Evolutionary conservation across 53 echinoderm and acorn worm species (phyloP), one percentile per base, ranked within the genome.

Genomic region (Paelopatides confundens): DNA sequence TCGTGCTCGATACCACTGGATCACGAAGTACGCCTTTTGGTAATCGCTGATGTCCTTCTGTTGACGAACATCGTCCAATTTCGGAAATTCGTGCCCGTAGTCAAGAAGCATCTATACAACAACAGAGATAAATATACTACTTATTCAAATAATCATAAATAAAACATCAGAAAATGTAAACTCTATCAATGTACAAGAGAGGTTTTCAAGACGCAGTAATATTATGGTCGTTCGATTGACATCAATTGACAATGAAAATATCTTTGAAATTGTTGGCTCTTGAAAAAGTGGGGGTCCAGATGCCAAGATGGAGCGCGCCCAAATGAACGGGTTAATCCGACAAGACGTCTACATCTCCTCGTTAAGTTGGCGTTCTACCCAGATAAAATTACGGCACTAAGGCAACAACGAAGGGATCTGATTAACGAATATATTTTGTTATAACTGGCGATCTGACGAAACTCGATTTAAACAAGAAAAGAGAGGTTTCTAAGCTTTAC

Each of bases 91-190:
- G 18, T 83, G 84, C 24, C 84, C 84, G 23, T 63, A 34, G 3
- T 83, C 84, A n/a, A 83, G 63, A 12, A 83, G 35, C 7, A 83
- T 83, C 84, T 83, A 36, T n/a, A n/a, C n/a, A n/a, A n/a, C n/a
- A n/a, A n/a, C n/a, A n/a, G n/a, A n/a, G n/a, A n/a, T n/a, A n/a
- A n/a, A n/a, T n/a, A n/a, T n/a, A n/a, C n/a, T n/a, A n/a, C n/a
- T n/a, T n/a, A n/a, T n/a, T n/a, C n/a, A n/a, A n/a, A n/a, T n/a
- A n/a, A n/a, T n/a, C n/a, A n/a, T n/a, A n/a, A n/a, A n/a, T n/a
- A n/a, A n/a, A n/a, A n/a, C n/a, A n/a, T n/a, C n/a, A n/a, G n/a
- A n/a, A n/a, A n/a, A n/a, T n/a, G 28, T 15, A 4, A 5, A 23
- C 13, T n/a, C 76, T 6, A 76, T 76, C 26, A 76, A 76, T 47